These are phyloP conservation scores for Ectemnius continuus DNA, from an alignment of 2,888 invertebrate genomes.

Conservation along the genomic window DNA sequence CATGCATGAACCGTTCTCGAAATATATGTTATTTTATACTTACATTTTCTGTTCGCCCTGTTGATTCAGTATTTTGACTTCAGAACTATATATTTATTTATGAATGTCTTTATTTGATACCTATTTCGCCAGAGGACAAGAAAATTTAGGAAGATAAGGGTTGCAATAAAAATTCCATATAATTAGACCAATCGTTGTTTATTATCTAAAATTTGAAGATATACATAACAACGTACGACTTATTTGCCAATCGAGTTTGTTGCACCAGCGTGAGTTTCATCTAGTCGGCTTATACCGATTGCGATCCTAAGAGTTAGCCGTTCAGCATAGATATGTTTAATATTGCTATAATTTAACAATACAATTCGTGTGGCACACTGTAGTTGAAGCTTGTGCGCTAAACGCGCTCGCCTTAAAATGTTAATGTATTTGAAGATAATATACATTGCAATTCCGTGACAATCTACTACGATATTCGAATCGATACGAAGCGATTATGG, in stretches of 20 bases:
- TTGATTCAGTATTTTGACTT: not conserved
- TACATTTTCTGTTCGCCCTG: not conserved
- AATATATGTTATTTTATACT: not conserved
- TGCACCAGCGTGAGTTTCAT: no score
- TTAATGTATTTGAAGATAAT: no score
- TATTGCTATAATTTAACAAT: conserved; percentile 57
- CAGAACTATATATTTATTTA: not conserved
- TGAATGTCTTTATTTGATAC: not conserved
- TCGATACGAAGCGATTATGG: no score
- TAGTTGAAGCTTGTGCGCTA: not conserved
- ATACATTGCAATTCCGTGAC: no score
- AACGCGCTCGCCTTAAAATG: no score
- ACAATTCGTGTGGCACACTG: conserved; percentile 26
- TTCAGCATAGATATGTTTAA: conserved; percentile 57
- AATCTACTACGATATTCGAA: no score
- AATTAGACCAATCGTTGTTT: conserved; percentile 40
- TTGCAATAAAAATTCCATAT: conserved; percentile 8
- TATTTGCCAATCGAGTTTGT: not conserved
- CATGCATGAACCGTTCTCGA: no score
- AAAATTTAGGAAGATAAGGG: not conserved
- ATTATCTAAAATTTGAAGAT: conserved; percentile 54
- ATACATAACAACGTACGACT: conserved; percentile 45
- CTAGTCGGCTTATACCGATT: conserved; percentile 8
- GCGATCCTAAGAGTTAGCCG: conserved; percentile 26
- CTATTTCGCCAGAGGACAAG: not conserved